Evolutionary conservation across 2,888 invertebrate genomes (phyloP).

Genomic region (Argyra leucocephala): DNA sequence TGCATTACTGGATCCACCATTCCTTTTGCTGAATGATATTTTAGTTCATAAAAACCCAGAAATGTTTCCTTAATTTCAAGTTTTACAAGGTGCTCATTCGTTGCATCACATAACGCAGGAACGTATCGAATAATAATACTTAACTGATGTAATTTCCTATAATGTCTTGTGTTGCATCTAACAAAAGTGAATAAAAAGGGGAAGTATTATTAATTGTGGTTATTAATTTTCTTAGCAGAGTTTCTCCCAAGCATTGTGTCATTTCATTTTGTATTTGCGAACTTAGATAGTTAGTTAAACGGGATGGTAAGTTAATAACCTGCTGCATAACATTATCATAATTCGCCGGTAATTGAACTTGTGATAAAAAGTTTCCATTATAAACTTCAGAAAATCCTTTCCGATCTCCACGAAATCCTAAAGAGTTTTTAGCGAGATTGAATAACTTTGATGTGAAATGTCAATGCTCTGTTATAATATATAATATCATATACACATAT

Average conservation of each 20-base stretch:
- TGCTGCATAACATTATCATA: constrained; percentile 27
- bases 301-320: constrained; percentile 26
- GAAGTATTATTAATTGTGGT: constrained; percentile 27
- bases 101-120: too few species aligned
- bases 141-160: too few species aligned
- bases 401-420: constrained; percentile 16
- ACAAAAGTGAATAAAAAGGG: constrained; percentile 28
- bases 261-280: constrained; percentile 25
- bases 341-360: constrained; percentile 26
- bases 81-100: constrained; percentile 20
- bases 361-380: constrained; percentile 27
- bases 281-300: constrained; percentile 27
- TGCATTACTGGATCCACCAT: constrained; percentile 27
- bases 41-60: constrained; percentile 26
- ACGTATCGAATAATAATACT: too few species aligned
- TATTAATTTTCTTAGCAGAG: constrained; percentile 25
- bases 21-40: constrained; percentile 27
- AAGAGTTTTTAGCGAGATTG: constrained; percentile 7
- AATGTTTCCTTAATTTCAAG: constrained; percentile 23
- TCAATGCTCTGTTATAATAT: background rate
- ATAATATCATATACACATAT: background rate
- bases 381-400: constrained; percentile 19
- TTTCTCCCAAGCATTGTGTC: constrained; percentile 26
- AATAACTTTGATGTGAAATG: background rate
- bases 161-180: constrained; percentile 30